These are phyloP conservation scores for Oreocharis arfaki DNA, from an alignment of 2,113 vertebrate genomes.

Conservation along the genomic window DNA sequence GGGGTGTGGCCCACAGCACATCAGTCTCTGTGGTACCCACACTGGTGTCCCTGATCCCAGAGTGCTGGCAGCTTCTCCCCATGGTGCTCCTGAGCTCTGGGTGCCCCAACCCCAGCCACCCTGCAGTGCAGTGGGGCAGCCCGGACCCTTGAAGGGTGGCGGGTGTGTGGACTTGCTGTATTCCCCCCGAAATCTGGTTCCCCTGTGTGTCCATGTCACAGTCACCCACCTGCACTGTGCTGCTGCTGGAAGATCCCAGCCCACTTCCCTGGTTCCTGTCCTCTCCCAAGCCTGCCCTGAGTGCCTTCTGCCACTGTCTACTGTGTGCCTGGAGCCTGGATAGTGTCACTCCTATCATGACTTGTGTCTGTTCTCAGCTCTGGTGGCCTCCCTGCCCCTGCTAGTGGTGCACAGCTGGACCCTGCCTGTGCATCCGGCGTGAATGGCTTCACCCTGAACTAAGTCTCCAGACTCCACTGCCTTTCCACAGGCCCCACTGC, in stretches of 20 bases:
- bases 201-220: rapidly evolving
- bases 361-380: not conserved
- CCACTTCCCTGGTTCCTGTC: not conserved
- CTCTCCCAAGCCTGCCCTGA: not conserved
- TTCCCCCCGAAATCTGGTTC: rapidly evolving
- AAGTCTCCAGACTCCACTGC: not conserved
- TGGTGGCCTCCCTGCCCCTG: not conserved
- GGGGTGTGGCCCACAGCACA: not conserved
- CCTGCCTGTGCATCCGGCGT: not conserved
- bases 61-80: rapidly evolving
- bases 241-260: not conserved
- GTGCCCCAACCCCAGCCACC: not conserved
- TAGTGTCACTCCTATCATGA: not conserved
- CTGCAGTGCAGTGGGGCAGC: not conserved
- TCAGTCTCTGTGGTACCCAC: not conserved
- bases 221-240: rapidly evolving
- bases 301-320: not conserved
- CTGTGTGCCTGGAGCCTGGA: not conserved
- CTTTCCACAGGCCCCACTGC: not conserved
- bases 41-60: not conserved
- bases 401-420: not conserved
- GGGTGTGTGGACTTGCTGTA: not conserved
- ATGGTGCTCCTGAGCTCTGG: rapidly evolving
- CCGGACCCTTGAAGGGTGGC: rapidly evolving
- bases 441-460: not conserved